Evolutionary conservation across 2,797 vertebrate species (phyloP), one percentile per base, ranked within the genome.

Genomic region (Gobionotothen gibberifrons): DNA sequence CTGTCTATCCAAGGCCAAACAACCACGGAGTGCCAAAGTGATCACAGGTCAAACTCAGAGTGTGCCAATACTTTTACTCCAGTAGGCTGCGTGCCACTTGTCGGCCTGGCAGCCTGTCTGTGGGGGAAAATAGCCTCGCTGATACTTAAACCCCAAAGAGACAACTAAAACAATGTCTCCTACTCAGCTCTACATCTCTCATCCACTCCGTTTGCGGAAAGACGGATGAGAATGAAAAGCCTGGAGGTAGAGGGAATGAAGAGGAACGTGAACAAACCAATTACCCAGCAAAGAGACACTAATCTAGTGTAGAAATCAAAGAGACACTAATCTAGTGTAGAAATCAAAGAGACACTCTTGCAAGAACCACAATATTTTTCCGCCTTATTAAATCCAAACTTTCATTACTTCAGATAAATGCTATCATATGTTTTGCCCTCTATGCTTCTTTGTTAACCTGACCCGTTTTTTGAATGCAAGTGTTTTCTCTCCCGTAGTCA

Each of bases 41-140:
- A 58, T 65, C 48, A 55, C 66, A 39, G 69, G 81, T 73, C 78
- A 74, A n/a, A 49, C 46, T 60, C 19, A 40, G 36, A 39, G 42
- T 3, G 32, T 57, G 76, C 73, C 82, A 82, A 4, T n/a, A 70
- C 80, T 77, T 85, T 80, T 84, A 62, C 49, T 74, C 85, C 48
- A 85, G 63, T 76, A 17, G 81, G 83, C 63, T 17, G 15, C 43
- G 0, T 19, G 85, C 83, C 86, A 74, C 53, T 67, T 68, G 62
- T 76, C 60, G 55, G 73, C 56, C 44, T 58, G 21, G 17, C 36
- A 62, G 69, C 42, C 39, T 5, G 16, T 52, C 40, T n/a, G 59
- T 40, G 26, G 44, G n/a, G 60, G 36, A 46, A 84, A 77, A 84
- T 70, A 74, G 78, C 53, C 57, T 22, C 71, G 9, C 29, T 55